Evolutionary conservation across 2,797 vertebrate species (phyloP), one percentile per base, ranked within the genome.

Genomic region (Acipenser oxyrinchus): DNA sequence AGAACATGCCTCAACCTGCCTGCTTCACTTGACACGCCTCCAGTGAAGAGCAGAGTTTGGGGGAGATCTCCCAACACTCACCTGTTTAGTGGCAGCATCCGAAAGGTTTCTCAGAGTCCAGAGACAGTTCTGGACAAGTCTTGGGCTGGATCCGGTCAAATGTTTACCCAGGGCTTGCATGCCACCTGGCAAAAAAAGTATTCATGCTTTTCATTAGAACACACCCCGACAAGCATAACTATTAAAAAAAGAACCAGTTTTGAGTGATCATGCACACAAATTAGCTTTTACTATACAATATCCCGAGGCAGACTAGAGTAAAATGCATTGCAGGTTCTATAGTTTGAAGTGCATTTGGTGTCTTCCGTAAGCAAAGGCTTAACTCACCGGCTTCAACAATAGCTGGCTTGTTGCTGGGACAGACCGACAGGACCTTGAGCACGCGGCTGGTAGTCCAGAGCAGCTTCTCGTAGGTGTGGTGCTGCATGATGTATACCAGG

Each of bases 361-460:
- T 18, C 18, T 2, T 18, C 18, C 18, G 18, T 18, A 18, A n/a
- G n/a, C n/a, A n/a, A n/a, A 18, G 18, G 18, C 37, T 37, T 1
- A 37, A 37, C 37, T 90, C 84, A 98, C 97, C 96, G 0, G 96
- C 96, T 72, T 99, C 97, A 0, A 99, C 96, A 48, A 99, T 99
- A 75, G 94, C 94, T 0, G 95, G 97, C 71, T 99, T 99, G 84
- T 97, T 98, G 90, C 94, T 99, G 77, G 96, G 96, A 74, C 97
- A 99, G 78, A 99, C 96, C 0, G 96, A 99, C 49, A 99, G 91
- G 76, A 99, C 97, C 83, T 99, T 98, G 72, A 99, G 93, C 72
- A 99, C 96, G 0, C 96, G 92, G 86, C 97, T 98, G 4, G 97
- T 99, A 74, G 97, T 99, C 97, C 97, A 99, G 71, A 99, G 92